Percentiles rank a stretch among this genome's conserved stretches.
Evolutionary conservation across 2,797 vertebrate genomes (phyloP).

Genomic region (Varecia variegata): DNA sequence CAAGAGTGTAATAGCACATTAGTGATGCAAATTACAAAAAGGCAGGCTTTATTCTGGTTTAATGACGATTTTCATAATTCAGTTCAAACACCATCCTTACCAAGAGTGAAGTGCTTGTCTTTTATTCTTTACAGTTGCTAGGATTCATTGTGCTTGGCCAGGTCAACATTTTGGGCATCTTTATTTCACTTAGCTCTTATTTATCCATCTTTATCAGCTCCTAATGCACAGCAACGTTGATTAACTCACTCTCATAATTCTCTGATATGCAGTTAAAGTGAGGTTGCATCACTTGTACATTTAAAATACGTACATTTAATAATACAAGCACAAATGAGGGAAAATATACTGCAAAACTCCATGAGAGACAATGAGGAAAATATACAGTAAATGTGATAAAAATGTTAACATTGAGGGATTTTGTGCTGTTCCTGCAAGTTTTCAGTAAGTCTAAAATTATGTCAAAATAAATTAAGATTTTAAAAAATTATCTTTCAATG

Average conservation of each 20-base stretch:
- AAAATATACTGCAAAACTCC: slow-evolving; percentile 22
- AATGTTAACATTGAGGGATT: background rate
- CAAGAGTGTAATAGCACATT: slow-evolving; percentile 60
- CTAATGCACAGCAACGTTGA: background rate
- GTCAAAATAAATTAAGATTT: background rate
- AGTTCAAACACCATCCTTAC: background rate
- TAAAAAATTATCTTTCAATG: background rate
- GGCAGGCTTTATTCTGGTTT: slow-evolving; percentile 51
- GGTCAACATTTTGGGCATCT: background rate
- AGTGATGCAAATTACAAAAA: slow-evolving; percentile 72
- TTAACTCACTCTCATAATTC: background rate
- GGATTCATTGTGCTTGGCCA: background rate
- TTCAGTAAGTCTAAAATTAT: slow-evolving; percentile 10
- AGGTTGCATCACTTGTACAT: background rate
- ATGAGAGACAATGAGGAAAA: background rate
- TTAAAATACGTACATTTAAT: background rate
- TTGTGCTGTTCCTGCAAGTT: background rate
- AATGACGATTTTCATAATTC: slow-evolving; percentile 46
- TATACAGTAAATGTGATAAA: background rate
- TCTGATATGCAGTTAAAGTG: background rate
- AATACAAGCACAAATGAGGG: background rate
- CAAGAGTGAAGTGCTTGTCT: background rate
- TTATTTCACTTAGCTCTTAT: background rate
- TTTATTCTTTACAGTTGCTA: background rate
- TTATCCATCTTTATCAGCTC: background rate